phyloP scores from a whole-genome alignment of 2,113 vertebrate genomes.

The Ceratotherium simum region DNA sequence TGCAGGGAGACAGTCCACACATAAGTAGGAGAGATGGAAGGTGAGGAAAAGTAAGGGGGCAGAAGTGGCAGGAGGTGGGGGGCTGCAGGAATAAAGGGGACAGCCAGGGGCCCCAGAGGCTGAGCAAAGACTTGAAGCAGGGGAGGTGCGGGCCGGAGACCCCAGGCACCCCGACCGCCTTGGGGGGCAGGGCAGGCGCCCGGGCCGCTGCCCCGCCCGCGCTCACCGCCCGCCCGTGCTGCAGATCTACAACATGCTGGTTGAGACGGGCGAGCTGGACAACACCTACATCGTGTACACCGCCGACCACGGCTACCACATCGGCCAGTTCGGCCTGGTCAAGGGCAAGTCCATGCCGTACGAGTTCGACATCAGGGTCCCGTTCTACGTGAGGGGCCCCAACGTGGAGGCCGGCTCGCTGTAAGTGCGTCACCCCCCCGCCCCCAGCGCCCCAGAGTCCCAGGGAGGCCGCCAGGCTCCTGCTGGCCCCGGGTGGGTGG shows the following conservation, averaged over 20 bases:
- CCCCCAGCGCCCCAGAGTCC: accelerated
- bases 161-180: accelerated
- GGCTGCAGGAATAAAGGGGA: accelerated
- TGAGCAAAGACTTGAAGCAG: not conserved
- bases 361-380: constrained; percentile 97
- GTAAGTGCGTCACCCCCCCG: constrained; percentile 87
- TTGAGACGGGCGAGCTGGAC: constrained; percentile 96
- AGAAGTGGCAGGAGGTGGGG: not conserved
- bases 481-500: not conserved
- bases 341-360: constrained; percentile 99
- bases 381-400: constrained; percentile 96
- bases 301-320: constrained; percentile 98
- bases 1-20: not conserved
- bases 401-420: constrained; percentile 95
- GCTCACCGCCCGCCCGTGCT: not conserved
- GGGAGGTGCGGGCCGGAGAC: not conserved
- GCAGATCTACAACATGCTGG: constrained; percentile 94
- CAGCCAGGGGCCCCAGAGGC: not conserved
- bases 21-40: accelerated
- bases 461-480: not conserved
- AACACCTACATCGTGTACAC: constrained; percentile 98
- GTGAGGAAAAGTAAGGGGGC: accelerated
- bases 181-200: accelerated
- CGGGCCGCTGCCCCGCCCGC: accelerated
- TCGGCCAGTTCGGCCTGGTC: constrained; percentile 98